Base-by-base conservation (phyloP, 2,797 vertebrate species). In the Trachops cirrhosus region DNA sequence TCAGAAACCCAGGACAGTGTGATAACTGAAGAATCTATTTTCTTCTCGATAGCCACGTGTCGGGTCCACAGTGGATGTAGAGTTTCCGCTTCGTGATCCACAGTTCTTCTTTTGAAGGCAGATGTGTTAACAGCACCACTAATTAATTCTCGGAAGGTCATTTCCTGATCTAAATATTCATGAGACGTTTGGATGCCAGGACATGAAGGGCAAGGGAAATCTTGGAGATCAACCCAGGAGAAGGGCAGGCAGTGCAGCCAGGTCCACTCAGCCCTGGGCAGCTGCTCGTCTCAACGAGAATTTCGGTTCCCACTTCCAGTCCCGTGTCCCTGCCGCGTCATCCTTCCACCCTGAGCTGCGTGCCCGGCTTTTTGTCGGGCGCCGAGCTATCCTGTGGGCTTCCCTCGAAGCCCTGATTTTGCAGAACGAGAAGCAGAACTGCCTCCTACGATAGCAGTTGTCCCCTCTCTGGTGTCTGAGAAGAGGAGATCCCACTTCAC, bases 381-480 rank as follows among this genome's bases (percentile, higher is more conserved):
- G 21, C 29, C 29, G 24, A 70, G 64, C 70, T 75, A 6, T 50
- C 83, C 44, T 11, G 9, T n/a, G 16, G 10, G n/a, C 11, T 54
- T 87, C 39, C 77, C 59, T 80, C 18, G 46, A 46, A 73, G 39
- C 86, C 78, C 54, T 62, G 52, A 78, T 91, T 78, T 94, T 91
- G 82, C 52, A 37, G 70, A 67, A 94, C 59, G n/a, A 78, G 94
- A 18, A 67, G 52, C 86, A 41, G 34, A 37, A 75, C 85, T 37
- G 57, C 19, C 71, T 71, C 18, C 18, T 79, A 5, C 84, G 50
- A 39, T 37, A 26, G 88, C 80, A 21, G 92, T 85, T 39, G 75
- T 67, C 86, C 48, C 59, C 2, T 84, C 57, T 77, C 68, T 52
- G 15, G 52, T 39, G 86, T 52, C 82, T 57, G 32, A 18, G n/a